phyloP scores from a whole-genome alignment of 2,888 invertebrate species.

The Digitonthophagus gazella region DNA sequence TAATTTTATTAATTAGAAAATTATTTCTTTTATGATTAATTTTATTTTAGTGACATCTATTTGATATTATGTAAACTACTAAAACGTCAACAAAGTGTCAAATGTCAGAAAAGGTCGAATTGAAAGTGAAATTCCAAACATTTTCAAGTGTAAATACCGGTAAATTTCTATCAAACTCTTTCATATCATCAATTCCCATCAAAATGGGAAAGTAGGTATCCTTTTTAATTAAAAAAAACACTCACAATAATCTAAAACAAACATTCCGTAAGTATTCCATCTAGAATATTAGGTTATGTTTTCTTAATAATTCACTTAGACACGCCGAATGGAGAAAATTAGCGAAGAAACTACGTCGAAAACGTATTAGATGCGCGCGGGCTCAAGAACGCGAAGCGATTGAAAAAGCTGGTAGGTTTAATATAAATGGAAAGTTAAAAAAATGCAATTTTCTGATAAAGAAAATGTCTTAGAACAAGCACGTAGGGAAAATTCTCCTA shows the following conservation, averaged over 20 bases:
- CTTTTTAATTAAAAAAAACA: constrained; percentile 40
- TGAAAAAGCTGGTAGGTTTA: constrained; percentile 46
- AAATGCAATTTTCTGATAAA: constrained; percentile 4
- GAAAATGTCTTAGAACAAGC: constrained; percentile 48
- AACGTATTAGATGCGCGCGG: constrained; percentile 59
- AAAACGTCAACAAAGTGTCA: background rate
- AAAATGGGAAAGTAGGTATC: constrained; percentile 50
- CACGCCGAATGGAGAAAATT: constrained; percentile 71
- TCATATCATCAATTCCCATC: constrained; percentile 2
- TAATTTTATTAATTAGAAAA: background rate
- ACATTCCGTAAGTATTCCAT: constrained; percentile 27
- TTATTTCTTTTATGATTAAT: background rate
- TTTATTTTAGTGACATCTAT: background rate
- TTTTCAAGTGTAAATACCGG: background rate
- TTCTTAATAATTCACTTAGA: constrained; percentile 52
- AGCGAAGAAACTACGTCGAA: constrained; percentile 71
- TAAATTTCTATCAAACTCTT: background rate
- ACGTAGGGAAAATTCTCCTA: constrained; percentile 49
- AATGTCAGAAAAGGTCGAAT: background rate
- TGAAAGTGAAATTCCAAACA: background rate
- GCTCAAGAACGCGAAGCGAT: constrained; percentile 60
- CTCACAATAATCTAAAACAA: constrained; percentile 7
- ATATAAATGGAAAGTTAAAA: background rate
- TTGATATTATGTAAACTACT: background rate
- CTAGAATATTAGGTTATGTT: constrained; percentile 39